phyloP scores from a whole-genome alignment of 1,140 invertebrate genomes.

The Drosophila eugracilis region DNA sequence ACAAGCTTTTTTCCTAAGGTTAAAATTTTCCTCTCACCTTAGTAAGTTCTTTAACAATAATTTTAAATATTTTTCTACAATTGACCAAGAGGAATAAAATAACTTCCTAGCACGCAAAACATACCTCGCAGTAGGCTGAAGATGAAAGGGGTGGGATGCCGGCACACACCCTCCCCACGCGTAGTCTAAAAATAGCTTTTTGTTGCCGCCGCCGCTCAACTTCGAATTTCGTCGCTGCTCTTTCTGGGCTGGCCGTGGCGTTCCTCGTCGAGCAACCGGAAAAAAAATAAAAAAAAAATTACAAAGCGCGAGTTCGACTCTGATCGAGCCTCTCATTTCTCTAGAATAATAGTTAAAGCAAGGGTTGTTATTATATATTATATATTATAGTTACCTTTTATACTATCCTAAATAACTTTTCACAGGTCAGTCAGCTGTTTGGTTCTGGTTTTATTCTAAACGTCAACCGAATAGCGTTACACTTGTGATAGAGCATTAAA shows the following conservation, averaged over 20 bases:
- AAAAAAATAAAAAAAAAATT: conserved; percentile 1
- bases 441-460: conserved; percentile 51
- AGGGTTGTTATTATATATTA: background rate
- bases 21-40: conserved; percentile 1
- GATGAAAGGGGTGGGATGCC: conserved; percentile 1
- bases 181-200: conserved; percentile 57
- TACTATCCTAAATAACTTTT: conserved; percentile 13
- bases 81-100: no score
- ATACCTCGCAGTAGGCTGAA: background rate
- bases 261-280: conserved; percentile 43
- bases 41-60: background rate
- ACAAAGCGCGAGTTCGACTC: conserved; percentile 45
- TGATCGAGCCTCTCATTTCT: background rate
- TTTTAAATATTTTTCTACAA: no score
- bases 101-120: background rate
- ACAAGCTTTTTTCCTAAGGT: conserved; percentile 12
- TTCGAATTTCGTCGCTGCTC: conserved; percentile 27
- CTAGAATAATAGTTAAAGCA: background rate
- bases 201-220: conserved; percentile 22
- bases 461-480: conserved; percentile 77
- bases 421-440: conserved; percentile 83
- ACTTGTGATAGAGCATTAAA: conserved; percentile 83
- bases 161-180: conserved; percentile 4
- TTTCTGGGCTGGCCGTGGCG: conserved; percentile 41
- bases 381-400: no score